Evolutionary conservation across 2,888 invertebrate species (phyloP).

Genomic region (Autographa gamma): DNA sequence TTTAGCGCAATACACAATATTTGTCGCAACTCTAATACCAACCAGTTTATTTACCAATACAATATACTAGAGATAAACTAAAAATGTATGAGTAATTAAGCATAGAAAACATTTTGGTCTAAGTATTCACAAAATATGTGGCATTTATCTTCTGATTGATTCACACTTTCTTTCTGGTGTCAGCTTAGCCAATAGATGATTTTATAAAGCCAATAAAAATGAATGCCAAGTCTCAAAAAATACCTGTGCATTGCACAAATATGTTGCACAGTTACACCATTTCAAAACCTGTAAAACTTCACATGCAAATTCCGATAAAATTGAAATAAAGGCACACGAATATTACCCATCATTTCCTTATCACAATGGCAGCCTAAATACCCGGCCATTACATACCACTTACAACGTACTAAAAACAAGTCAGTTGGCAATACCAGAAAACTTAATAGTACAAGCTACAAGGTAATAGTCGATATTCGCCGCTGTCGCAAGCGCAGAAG

Average conservation of each 20-base stretch:
- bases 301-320: background rate
- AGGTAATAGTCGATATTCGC: conserved; percentile 30
- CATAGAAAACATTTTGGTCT: too few species aligned
- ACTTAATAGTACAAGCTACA: conserved; percentile 4
- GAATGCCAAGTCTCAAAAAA: background rate
- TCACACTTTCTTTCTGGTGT: background rate
- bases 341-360: background rate
- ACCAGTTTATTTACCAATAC: conserved; percentile 24
- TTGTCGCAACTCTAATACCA: conserved; percentile 42
- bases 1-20: conserved; percentile 46
- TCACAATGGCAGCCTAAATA: conserved; percentile 5
- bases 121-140: too few species aligned
- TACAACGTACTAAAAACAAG: conserved; percentile 37
- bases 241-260: background rate
- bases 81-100: background rate
- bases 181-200: background rate
- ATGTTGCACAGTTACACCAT: background rate
- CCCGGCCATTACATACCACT: background rate
- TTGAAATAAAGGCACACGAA: background rate
- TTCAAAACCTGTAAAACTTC: background rate
- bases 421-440: conserved; percentile 36
- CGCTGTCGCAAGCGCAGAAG: conserved; percentile 42
- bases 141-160: too few species aligned
- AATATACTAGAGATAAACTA: conserved; percentile 22
- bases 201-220: background rate